phyloP scores from a whole-genome alignment of 2,888 invertebrate species.

The Operophtera brumata region DNA sequence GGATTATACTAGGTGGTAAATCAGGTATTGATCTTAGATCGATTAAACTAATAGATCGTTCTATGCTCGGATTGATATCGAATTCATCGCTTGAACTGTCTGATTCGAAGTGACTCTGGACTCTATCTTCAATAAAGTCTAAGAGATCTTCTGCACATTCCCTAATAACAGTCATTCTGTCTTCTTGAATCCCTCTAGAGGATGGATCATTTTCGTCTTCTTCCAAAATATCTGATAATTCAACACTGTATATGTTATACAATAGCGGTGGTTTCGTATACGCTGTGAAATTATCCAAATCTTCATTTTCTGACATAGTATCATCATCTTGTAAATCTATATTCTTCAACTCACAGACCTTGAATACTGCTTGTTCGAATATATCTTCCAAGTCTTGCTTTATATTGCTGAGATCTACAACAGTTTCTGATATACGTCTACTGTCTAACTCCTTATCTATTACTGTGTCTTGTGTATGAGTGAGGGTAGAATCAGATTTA shows the following conservation, averaged over 20 bases:
- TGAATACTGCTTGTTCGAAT: slow-evolving; percentile 59
- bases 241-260: slow-evolving; percentile 62
- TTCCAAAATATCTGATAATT: slow-evolving; percentile 71
- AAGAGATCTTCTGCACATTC: slow-evolving; percentile 61
- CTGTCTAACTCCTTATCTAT: slow-evolving; percentile 55
- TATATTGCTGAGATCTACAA: slow-evolving; percentile 64
- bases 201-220: slow-evolving; percentile 66
- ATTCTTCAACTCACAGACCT: slow-evolving; percentile 51
- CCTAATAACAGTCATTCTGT: slow-evolving; percentile 48
- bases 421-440: slow-evolving; percentile 68
- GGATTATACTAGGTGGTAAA: slow-evolving; percentile 66
- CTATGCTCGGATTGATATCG: slow-evolving; percentile 56
- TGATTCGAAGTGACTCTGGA: slow-evolving; percentile 52
- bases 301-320: slow-evolving; percentile 70
- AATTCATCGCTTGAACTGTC: slow-evolving; percentile 62
- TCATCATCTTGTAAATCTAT: slow-evolving; percentile 46
- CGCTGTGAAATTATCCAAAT: slow-evolving; percentile 64
- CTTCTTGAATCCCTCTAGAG: slow-evolving; percentile 56
- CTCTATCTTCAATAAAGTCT: slow-evolving; percentile 60
- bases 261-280: slow-evolving; percentile 66
- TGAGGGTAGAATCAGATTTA: slow-evolving; percentile 72
- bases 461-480: slow-evolving; percentile 72
- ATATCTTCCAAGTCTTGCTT: slow-evolving; percentile 70
- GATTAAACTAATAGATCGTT: slow-evolving; percentile 67
- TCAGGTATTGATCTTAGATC: slow-evolving; percentile 72